These are phyloP conservation scores for Thunnus albacares DNA, from an alignment of 2,797 vertebrate species.

Conservation along the genomic window DNA sequence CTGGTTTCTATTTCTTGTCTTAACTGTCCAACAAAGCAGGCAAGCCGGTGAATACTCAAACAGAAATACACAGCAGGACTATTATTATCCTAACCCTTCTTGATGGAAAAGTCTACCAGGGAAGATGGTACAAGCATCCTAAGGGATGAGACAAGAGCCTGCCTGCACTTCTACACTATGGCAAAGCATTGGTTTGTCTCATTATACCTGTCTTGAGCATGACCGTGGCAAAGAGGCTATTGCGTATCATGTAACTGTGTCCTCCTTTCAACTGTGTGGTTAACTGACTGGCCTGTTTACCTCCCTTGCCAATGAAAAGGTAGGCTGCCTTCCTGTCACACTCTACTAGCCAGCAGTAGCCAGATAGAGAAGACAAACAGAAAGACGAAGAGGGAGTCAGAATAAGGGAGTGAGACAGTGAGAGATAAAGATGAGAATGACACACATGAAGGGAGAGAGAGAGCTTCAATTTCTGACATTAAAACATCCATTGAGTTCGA, in stretches of 20 bases:
- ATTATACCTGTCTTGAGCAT: slow-evolving; percentile 13
- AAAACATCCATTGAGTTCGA: neutral
- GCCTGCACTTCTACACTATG: neutral
- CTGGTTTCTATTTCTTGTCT: neutral
- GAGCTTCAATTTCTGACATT: neutral
- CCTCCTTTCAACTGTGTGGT: slow-evolving; percentile 31
- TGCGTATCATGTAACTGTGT: neutral
- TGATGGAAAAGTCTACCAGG: neutral
- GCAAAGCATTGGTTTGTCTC: neutral
- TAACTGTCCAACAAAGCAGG: slow-evolving; percentile 3
- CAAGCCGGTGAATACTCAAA: slow-evolving; percentile 8
- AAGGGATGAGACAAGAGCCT: neutral
- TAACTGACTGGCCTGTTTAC: slow-evolving; percentile 44
- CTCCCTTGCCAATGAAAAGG: slow-evolving; percentile 17
- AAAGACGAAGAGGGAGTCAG: neutral
- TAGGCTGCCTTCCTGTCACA: slow-evolving; percentile 33
- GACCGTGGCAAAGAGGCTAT: slow-evolving; percentile 15
- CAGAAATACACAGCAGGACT: slow-evolving; percentile 4
- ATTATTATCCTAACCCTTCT: slow-evolving; percentile 4
- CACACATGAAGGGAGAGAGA: slow-evolving; percentile 5
- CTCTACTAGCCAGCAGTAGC: slow-evolving; percentile 29
- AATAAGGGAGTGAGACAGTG: neutral
- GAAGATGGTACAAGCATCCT: neutral
- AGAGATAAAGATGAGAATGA: neutral
- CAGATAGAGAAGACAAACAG: slow-evolving; percentile 11